These are phyloP conservation scores for Thymelicus lineola DNA, from an alignment of 2,888 invertebrate species.

Conservation along the genomic window DNA sequence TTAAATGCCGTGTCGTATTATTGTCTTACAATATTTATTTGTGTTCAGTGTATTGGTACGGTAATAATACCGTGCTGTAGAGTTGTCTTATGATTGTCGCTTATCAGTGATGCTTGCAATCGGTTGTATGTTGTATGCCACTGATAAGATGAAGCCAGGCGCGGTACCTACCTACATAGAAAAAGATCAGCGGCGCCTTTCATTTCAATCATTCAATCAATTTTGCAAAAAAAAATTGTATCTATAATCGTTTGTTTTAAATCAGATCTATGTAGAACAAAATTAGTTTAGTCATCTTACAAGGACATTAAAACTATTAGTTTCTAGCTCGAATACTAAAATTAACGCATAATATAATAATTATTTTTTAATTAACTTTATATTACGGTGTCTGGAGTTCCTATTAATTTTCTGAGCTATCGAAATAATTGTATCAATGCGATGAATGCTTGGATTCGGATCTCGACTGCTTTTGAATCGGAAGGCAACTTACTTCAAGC, in stretches of 20 bases:
- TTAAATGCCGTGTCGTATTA: constrained; percentile 6
- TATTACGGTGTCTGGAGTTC: constrained; percentile 75
- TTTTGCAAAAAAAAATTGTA: constrained; percentile 41
- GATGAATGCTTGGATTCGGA: constrained; percentile 12
- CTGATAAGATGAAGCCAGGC: constrained; percentile 44
- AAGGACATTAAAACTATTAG: neutral
- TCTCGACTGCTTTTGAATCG: constrained; percentile 13
- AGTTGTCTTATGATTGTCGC: constrained; percentile 36
- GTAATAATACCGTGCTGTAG: neutral
- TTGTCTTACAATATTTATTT: neutral
- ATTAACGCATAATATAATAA: constrained; percentile 44
- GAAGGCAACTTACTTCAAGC: neutral
- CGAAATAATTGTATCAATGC: constrained; percentile 1
- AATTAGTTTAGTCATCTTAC: neutral
- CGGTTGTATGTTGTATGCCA: constrained; percentile 43
- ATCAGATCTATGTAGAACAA: neutral
- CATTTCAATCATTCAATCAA: constrained; percentile 39
- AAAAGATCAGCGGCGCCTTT: constrained; percentile 42
- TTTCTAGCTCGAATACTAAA: constrained; percentile 70
- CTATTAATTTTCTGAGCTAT: constrained; percentile 60
- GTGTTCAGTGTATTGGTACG: neutral
- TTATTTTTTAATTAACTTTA: constrained; percentile 49
- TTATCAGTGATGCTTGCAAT: constrained; percentile 50
- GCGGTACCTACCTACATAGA: constrained; percentile 43
- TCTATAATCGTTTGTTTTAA: neutral